Base-by-base conservation (phyloP, 1,140 invertebrate species). In the Euwallacea similis region DNA sequence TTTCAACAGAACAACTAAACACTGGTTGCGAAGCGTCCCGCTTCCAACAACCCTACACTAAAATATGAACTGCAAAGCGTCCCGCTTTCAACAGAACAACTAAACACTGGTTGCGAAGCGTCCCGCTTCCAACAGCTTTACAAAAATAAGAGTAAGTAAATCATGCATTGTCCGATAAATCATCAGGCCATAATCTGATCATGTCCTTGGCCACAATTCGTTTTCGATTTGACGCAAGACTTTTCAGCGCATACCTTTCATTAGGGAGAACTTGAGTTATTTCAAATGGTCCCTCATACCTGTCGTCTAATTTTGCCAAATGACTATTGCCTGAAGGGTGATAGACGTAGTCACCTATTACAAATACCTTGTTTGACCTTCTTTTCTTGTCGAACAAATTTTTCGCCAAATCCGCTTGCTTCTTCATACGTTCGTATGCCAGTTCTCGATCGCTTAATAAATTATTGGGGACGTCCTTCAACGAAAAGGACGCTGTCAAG, bases 201-300 rank as follows among this genome's bases (percentile, higher is more conserved):
- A 50, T 50, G 13, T 50, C 46, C 13, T 50, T 50, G 46, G 46
- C 46, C 9, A 50, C 46, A 13, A 50, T 50, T 50, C 46, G 46
- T 50, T 50, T 50, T 50, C 46, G 46, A 13, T 50, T 50, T 11
- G 46, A 50, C 9, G 13, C 13, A 10, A 50, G 13, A 50, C 13
- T 50, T 50, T 50, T 50, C 6, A 50, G 46, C 13, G 1, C 46
- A 13, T 50, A 50, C 13, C 46, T 10, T 10, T 50, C 46, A 6
- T 10, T 13, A 50, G 46, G 46, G 9, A 50, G 46, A 2, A 10
- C 46, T 50, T 50, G 46, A 13, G 46, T 50, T 50, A 50, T 13
- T 6, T 50, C 46, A 13, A 50, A 50, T 10, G 46, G 46, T 11
- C 46, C 46, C 56, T 58, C 33, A 7, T 58, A 58, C 15, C 15